Evolutionary conservation across 1,140 invertebrate species (phyloP), one percentile per base, ranked within the genome.

Genomic region (Lordiphosa collinella): DNA sequence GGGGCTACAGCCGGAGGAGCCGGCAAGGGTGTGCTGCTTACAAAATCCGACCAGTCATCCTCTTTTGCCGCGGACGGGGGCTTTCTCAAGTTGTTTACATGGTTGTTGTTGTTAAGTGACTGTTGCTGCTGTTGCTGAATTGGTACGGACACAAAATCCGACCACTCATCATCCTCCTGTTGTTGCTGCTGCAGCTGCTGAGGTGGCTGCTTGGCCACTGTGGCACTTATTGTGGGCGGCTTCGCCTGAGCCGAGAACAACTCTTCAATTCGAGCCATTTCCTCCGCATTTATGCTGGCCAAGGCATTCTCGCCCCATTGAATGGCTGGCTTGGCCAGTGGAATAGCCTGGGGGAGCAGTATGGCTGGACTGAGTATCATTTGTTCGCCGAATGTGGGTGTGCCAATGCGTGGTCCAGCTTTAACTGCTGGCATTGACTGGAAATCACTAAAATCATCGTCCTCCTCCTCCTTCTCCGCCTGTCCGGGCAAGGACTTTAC

Each of bases 1-100:
- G 65, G 31, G 10, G 10, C 40, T 7, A 10, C 38, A 12, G 29
- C 34, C 1, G 47, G 12, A 4, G 49, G 38, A 14, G 53, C 29
- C 0, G 80, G 51, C 37, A 75, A 16, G 8, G 86, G 78, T 5
- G 90, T 89, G 72, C 91, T 92, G 18, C 92, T 92, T n/a, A 92
- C 91, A 73, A 93, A 93, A 52, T 92, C 92, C 11, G 91, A 91
- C 92, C 92, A 92, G 66, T 92, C 92, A 53, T 92, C 92, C 31
- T 92, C 92, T 47, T 91, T 91, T 0, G 54, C 73, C 8, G 70
- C 7, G 18, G 16, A 9, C 25, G 11, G n/a, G 4, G 18, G n/a
- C 13, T 68, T 64, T 18, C 55, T 58, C 14, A 25, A 22, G 25
- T 53, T 67, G 12, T 52, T 50, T 2, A 66, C 29, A 43, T 69